Conservation (phyloP, 2,888 invertebrate species). For the Eumerus sabulonum region DNA sequence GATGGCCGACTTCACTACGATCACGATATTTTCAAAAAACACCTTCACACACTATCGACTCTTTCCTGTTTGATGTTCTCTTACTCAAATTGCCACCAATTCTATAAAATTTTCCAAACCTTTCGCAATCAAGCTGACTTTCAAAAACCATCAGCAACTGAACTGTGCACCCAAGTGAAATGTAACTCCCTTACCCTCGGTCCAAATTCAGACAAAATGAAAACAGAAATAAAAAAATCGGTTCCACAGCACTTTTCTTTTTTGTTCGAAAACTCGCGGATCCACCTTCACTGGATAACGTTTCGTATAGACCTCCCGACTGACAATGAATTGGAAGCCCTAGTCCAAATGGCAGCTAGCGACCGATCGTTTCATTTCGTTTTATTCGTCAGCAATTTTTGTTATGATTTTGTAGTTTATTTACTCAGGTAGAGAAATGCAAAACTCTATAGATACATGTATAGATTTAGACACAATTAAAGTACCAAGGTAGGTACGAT, state of each 20-base stretch:
- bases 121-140: background rate
- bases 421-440: background rate
- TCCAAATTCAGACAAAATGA: background rate
- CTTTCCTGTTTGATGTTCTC: too few relatives aligned
- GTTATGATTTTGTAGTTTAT: background rate
- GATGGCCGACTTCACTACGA: too few relatives aligned
- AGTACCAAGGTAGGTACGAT: too few relatives aligned
- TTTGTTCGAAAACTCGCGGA: background rate
- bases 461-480: too few relatives aligned
- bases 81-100: too few relatives aligned
- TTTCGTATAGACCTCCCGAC: slow-evolving; percentile 51
- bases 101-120: too few relatives aligned
- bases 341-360: slow-evolving; percentile 33
- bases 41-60: too few relatives aligned
- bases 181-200: slow-evolving; percentile 30
- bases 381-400: slow-evolving; percentile 11
- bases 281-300: too few relatives aligned
- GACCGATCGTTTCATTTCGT: slow-evolving; percentile 24
- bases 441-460: background rate
- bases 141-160: background rate
- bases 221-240: slow-evolving; percentile 18
- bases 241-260: slow-evolving; percentile 55
- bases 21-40: too few relatives aligned
- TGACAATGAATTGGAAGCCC: slow-evolving; percentile 44
- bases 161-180: too few relatives aligned